phyloP scores from a whole-genome alignment of 2,797 vertebrate species.

The Hippopotamyrus pictus region DNA sequence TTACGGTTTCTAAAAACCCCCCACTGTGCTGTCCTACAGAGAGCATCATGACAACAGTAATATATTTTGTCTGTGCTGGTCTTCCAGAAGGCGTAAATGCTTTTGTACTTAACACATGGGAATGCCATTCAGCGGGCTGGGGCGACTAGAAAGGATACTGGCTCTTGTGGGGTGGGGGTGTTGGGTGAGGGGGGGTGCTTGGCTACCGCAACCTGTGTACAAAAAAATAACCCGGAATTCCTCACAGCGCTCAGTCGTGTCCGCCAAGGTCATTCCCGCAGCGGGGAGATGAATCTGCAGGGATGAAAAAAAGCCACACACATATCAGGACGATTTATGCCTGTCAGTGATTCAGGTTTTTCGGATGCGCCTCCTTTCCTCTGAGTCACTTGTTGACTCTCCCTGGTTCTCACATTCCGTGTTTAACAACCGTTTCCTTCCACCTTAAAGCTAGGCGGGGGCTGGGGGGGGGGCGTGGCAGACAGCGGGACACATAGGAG shows the following conservation, averaged over 20 bases:
- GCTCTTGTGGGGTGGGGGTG: not conserved
- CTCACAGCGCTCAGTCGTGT: not conserved
- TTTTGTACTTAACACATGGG: constrained; percentile 3
- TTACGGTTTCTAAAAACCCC: constrained; percentile 42
- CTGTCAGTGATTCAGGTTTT: constrained; percentile 35
- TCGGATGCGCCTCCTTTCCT: constrained; percentile 29
- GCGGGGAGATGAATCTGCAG: not conserved
- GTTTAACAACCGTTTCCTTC: constrained; percentile 42
- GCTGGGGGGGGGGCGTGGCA: constrained; percentile 19
- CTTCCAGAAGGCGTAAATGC: not conserved
- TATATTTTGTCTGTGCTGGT: not conserved
- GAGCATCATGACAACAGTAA: constrained; percentile 37
- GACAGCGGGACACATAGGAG: constrained; percentile 19
- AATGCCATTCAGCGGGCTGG: not conserved
- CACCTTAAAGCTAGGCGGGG: constrained; percentile 29
- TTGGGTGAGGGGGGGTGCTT: not conserved
- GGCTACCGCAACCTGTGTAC: not conserved
- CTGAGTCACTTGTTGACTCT: constrained; percentile 43
- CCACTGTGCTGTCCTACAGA: constrained; percentile 41
- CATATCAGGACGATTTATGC: constrained; percentile 33
- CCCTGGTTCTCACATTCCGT: constrained; percentile 40
- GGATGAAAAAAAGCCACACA: constrained; percentile 22
- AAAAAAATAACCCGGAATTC: constrained; percentile 17
- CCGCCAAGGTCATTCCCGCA: not conserved
- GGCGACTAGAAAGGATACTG: not conserved